phyloP scores from a whole-genome alignment of 2,797 vertebrate species.

The Synanceia verrucosa region DNA sequence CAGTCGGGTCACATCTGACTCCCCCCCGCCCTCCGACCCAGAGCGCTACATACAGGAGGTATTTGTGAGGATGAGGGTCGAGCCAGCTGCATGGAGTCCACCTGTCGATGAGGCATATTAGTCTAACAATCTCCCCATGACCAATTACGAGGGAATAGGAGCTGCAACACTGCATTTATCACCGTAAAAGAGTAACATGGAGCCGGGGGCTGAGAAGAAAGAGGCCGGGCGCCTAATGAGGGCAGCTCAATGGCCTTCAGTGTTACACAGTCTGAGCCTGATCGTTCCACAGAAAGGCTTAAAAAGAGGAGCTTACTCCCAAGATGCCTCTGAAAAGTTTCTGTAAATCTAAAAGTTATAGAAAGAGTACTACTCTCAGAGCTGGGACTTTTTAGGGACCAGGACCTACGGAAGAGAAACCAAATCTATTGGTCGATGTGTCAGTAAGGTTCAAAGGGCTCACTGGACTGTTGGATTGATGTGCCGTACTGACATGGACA shows the following conservation, averaged over 20 bases:
- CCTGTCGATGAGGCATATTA: conserved; percentile 56
- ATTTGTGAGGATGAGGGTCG: conserved; percentile 15
- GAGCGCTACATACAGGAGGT: conserved; percentile 19
- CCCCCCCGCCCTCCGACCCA: neutral
- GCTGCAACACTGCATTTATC: conserved; percentile 52
- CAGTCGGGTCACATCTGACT: neutral
- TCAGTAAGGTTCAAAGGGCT: too few relatives aligned
- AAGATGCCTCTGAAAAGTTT: neutral
- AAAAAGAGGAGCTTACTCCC: neutral
- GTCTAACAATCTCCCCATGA: conserved; percentile 37
- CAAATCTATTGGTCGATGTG: neutral
- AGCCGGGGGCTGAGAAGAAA: neutral
- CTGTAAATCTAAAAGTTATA: neutral
- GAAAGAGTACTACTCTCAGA: neutral
- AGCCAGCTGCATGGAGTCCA: conserved; percentile 55
- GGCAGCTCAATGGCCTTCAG: neutral
- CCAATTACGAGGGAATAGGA: conserved; percentile 47
- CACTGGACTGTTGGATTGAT: too few relatives aligned
- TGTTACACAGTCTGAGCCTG: neutral
- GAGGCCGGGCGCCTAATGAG: conserved; percentile 27
- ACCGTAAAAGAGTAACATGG: conserved; percentile 4
- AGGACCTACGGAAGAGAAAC: neutral
- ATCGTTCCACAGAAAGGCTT: neutral
- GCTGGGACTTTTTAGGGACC: neutral
- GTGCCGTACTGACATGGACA: neutral